Conservation (phyloP, 2,797 vertebrate genomes). For the Fringilla coelebs region DNA sequence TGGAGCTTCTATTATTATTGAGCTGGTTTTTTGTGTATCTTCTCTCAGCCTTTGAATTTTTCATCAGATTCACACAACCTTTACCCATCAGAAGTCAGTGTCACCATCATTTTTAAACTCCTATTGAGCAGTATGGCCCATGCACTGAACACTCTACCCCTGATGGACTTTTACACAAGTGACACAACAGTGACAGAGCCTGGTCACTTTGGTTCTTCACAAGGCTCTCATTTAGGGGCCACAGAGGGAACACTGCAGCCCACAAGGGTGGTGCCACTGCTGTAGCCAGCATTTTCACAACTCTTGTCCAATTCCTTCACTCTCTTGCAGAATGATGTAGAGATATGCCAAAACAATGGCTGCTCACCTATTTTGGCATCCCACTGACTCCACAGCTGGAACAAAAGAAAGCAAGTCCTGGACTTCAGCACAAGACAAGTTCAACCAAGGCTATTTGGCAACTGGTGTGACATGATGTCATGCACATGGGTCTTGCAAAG, state of each 20-base stretch:
- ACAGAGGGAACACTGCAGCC: not conserved
- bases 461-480: not conserved
- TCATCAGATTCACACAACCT: not conserved
- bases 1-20: not conserved
- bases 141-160: not conserved
- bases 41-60: not conserved
- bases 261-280: accelerated
- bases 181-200: not conserved
- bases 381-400: not conserved
- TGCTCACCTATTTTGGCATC: not conserved
- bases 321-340: not conserved
- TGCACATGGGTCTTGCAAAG: not conserved
- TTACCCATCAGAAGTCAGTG: not conserved
- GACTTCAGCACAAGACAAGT: not conserved
- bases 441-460: not conserved
- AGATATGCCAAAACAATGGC: not conserved
- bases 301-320: not conserved
- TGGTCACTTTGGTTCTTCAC: not conserved
- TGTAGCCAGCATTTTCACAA: not conserved
- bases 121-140: not conserved
- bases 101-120: not conserved
- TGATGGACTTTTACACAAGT: not conserved
- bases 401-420: not conserved
- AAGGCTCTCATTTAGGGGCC: not conserved
- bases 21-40: not conserved